Conservation (phyloP, 1,140 invertebrate genomes). For the Rhizoglyphus robini region DNA sequence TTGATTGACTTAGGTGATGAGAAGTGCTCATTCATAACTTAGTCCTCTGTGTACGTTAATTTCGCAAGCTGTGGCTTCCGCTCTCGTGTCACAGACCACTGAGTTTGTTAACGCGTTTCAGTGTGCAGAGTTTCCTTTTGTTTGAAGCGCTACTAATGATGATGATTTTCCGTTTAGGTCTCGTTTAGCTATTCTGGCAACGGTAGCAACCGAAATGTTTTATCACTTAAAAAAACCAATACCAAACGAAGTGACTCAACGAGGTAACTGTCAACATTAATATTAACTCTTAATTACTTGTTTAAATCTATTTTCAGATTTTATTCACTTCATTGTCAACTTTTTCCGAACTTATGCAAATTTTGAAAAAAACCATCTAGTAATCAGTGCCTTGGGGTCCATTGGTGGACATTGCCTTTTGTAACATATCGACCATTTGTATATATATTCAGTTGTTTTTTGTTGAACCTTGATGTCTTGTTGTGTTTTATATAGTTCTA, state of each 20-base stretch:
- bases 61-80: not conserved
- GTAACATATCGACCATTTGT: too few species aligned
- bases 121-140: too few species aligned
- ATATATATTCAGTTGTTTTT: too few species aligned
- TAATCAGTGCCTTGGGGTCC: not conserved
- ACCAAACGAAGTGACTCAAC: conserved; percentile 68
- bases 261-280: conserved; percentile 44
- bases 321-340: conserved; percentile 66
- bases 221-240: conserved; percentile 68
- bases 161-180: conserved; percentile 45
- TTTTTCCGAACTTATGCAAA: conserved; percentile 55
- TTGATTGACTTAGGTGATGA: too few species aligned
- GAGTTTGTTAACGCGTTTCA: not conserved
- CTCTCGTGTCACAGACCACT: not conserved
- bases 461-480: too few species aligned
- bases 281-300: conserved; percentile 18
- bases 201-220: conserved; percentile 67
- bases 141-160: too few species aligned
- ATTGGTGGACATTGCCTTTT: not conserved
- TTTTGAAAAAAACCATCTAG: not conserved
- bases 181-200: conserved; percentile 80
- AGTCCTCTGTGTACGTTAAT: not conserved
- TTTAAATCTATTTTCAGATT: conserved; percentile 41
- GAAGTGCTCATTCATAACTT: not conserved
- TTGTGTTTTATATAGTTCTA: too few species aligned